A percentile compares a stretch with the other conserved stretches of the same genome.
These are phyloP conservation scores for Nomada fabriciana DNA, from an alignment of 2,888 invertebrate species.

Conservation along the genomic window DNA sequence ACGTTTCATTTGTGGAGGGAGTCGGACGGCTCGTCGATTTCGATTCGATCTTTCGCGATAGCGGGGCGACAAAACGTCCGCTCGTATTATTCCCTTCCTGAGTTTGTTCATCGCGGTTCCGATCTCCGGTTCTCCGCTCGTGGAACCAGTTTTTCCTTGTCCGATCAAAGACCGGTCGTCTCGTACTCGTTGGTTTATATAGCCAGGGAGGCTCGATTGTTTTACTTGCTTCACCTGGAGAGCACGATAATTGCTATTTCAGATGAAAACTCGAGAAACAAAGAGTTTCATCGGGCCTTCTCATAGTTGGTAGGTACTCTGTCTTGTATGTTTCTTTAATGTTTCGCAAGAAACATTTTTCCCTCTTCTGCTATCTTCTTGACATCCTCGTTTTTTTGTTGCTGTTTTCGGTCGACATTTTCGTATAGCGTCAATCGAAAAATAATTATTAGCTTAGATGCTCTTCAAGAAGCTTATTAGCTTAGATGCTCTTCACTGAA, in stretches of 20 bases:
- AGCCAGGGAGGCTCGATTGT: slow-evolving; percentile 63
- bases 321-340: not conserved
- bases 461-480: too few relatives aligned
- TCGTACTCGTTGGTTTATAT: slow-evolving; percentile 58
- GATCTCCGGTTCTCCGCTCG: slow-evolving; percentile 50
- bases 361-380: not conserved
- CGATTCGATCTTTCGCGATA: slow-evolving; percentile 50
- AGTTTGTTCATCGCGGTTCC: slow-evolving; percentile 60
- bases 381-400: not conserved
- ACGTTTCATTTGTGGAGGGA: not conserved
- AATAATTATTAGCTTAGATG: too few relatives aligned
- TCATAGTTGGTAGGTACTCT: slow-evolving; percentile 13
- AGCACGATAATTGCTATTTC: slow-evolving; percentile 69
- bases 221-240: slow-evolving; percentile 68
- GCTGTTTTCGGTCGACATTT: not conserved
- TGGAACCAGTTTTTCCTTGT: slow-evolving; percentile 71
- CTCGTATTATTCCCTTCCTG: slow-evolving; percentile 53
- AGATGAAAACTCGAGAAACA: slow-evolving; percentile 55
- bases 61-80: slow-evolving; percentile 52
- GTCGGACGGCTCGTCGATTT: slow-evolving; percentile 48
- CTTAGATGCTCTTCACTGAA: too few relatives aligned
- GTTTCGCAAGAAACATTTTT: not conserved
- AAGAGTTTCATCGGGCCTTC: slow-evolving; percentile 46
- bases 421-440: not conserved
- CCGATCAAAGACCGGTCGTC: slow-evolving; percentile 69